phyloP scores from a whole-genome alignment of 2,113 vertebrate species.

The Scopus umbretta region DNA sequence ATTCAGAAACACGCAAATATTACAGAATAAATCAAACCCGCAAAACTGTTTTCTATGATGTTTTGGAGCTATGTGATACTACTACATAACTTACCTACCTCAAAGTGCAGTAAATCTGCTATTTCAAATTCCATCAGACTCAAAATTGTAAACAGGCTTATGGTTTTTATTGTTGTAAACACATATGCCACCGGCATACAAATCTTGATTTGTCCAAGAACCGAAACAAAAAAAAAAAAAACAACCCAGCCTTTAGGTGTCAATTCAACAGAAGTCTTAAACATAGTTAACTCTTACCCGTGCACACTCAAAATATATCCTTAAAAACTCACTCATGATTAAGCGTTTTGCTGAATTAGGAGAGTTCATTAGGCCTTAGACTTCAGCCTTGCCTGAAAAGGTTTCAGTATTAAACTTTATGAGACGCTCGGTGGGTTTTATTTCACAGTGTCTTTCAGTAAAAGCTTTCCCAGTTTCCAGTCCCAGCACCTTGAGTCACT shows the following conservation, averaged over 20 bases:
- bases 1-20: not conserved
- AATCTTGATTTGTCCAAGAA: not conserved
- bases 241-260: not conserved
- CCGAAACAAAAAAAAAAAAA: not conserved
- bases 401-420: not conserved
- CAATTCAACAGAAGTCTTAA: not conserved
- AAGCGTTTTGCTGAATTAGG: not conserved
- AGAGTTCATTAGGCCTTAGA: not conserved
- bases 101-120: not conserved
- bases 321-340: not conserved
- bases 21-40: not conserved
- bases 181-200: not conserved
- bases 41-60: not conserved
- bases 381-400: not conserved
- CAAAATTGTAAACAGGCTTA: not conserved
- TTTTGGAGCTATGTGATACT: not conserved
- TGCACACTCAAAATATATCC: not conserved
- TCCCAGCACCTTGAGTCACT: not conserved
- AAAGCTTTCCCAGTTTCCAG: not conserved
- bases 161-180: constrained; percentile 1
- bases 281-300: not conserved
- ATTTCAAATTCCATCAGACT: constrained; percentile 4
- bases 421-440: not conserved
- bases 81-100: not conserved
- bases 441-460: not conserved